Evolutionary conservation across 2,888 invertebrate species (phyloP), one percentile per base, ranked within the genome.

Genomic region (Sinelater perroti): DNA sequence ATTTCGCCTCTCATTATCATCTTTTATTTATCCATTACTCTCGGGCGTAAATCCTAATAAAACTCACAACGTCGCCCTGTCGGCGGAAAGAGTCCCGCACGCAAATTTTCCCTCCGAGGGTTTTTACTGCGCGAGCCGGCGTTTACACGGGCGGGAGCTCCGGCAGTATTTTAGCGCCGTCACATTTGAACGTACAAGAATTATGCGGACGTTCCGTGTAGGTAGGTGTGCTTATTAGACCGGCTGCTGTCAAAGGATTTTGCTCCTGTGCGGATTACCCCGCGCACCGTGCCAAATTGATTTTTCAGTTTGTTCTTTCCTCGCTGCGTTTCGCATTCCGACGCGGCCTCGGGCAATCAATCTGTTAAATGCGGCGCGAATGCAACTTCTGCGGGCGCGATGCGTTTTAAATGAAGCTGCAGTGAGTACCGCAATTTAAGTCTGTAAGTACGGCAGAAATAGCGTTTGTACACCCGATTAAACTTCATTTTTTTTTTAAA

Each of bases 341-440:
- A 21, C 13, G 24, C 21, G 24, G 24, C n/a, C 24, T 21, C 24
- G 8, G 13, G 13, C 40, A 40, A 40, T 24, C 24, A 24, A 40
- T 24, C 24, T 40, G 40, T 40, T 40, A 11, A 40, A 40, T 40
- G 40, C 16, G 13, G 24, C n/a, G 24, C 14, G 6, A 13, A 40
- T 40, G 24, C 24, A 21, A 20, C 20, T 18, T 8, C n/a, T 40
- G 7, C 13, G 13, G 38, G 21, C 5, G 24, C 24, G 24, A 40
- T 24, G 24, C 14, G 14, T 20, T 24, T 40, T 36, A 18, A 36
- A 36, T 18, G 18, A 36, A 36, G 7, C 35, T 36, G 24, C n/a
- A 24, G n/a, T n/a, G n/a, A n/a, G n/a, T n/a, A n/a, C n/a, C n/a
- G n/a, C n/a, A n/a, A n/a, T n/a, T n/a, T n/a, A n/a, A n/a, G n/a